phyloP scores from a whole-genome alignment of 2,113 vertebrate genomes.

The Myotis lucifugus region DNA sequence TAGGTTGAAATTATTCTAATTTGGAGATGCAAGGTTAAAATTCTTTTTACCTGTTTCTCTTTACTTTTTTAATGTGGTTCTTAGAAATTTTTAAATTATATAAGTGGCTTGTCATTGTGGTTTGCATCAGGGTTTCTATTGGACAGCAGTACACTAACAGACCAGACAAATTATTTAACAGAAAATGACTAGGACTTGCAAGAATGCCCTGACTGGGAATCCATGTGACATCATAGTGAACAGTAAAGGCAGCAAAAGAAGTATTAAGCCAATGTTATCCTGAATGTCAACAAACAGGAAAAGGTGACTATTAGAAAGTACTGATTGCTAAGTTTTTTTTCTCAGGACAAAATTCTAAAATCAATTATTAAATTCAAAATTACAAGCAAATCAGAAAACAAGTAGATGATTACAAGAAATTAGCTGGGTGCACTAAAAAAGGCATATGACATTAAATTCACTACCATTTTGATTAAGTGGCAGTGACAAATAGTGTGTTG shows the following conservation, averaged over 20 bases:
- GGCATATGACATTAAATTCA: background rate
- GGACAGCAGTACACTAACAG: background rate
- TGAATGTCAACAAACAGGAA: background rate
- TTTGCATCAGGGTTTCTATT: background rate
- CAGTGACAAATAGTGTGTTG: background rate
- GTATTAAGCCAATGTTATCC: background rate
- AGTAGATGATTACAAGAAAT: background rate
- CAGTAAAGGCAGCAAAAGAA: background rate
- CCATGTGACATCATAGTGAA: background rate
- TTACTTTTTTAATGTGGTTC: background rate
- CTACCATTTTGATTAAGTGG: background rate
- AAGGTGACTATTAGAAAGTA: background rate
- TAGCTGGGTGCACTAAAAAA: background rate
- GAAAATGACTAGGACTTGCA: background rate
- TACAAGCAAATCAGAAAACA: slow-evolving; percentile 32
- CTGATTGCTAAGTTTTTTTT: background rate
- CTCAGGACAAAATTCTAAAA: slow-evolving; percentile 32
- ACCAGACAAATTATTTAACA: background rate
- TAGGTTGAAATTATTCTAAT: slow-evolving; percentile 11
- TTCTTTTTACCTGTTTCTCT: background rate
- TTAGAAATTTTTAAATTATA: background rate
- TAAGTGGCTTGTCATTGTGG: background rate
- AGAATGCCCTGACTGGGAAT: background rate
- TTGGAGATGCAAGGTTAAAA: background rate
- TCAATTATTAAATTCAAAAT: slow-evolving; percentile 11